A percentile compares a stretch with the other conserved stretches of the same genome.
phyloP scores from a whole-genome alignment of 2,888 invertebrate species.

The Pilophorus perplexus region DNA sequence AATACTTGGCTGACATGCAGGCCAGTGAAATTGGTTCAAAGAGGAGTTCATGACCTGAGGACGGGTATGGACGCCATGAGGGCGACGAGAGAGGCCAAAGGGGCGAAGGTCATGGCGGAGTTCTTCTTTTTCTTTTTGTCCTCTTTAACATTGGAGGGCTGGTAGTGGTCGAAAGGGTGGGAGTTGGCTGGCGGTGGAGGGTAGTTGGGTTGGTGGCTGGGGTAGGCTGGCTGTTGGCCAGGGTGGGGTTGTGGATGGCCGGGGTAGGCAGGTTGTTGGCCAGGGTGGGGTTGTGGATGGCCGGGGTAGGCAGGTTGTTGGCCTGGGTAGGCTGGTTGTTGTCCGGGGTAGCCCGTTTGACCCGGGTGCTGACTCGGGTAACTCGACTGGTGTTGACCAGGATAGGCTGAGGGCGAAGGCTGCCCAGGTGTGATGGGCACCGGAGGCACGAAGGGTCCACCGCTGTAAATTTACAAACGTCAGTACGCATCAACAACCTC shows the following conservation, averaged over 20 bases:
- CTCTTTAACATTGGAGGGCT: constrained; percentile 4
- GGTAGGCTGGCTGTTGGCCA: not conserved
- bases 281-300: not conserved
- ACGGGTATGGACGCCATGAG: constrained; percentile 4
- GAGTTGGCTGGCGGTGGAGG: constrained; percentile 2
- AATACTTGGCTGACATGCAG: too few species aligned
- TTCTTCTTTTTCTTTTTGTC: constrained; percentile 29
- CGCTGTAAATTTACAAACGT: not conserved
- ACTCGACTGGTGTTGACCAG: not conserved
- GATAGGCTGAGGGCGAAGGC: not conserved
- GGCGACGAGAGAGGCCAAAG: constrained; percentile 3
- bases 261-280: too few species aligned
- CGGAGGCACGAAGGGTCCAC: constrained; percentile 17
- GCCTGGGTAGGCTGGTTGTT: not conserved
- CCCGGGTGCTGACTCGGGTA: not conserved
- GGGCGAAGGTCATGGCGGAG: not conserved
- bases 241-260: not conserved
- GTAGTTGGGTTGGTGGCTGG: not conserved
- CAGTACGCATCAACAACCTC: not conserved
- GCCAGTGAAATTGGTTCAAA: too few species aligned
- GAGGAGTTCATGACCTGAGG: not conserved
- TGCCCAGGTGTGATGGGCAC: not conserved
- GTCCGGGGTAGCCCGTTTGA: too few species aligned
- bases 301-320: not conserved
- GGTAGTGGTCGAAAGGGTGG: constrained; percentile 13